Conservation (phyloP, 2,888 invertebrate genomes). For the Operophtera brumata region DNA sequence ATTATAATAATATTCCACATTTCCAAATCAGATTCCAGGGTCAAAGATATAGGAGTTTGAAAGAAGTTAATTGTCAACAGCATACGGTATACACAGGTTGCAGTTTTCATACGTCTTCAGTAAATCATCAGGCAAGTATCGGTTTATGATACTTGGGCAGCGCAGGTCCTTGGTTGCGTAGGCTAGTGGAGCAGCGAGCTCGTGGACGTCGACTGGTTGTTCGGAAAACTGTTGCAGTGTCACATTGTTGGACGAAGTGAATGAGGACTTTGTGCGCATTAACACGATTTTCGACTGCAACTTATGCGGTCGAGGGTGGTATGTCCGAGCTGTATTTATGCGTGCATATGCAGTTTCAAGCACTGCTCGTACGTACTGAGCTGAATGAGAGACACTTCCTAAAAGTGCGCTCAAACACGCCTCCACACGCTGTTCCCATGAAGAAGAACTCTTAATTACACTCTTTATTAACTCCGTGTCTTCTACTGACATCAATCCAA, state of each 20-base stretch:
- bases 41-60: too few relatives aligned
- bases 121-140: slow-evolving; percentile 39
- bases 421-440: slow-evolving; percentile 36
- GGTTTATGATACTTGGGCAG: slow-evolving; percentile 45
- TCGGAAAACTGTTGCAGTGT: slow-evolving; percentile 35
- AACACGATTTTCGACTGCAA: slow-evolving; percentile 46
- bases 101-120: slow-evolving; percentile 34
- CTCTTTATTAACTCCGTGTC: slow-evolving; percentile 16
- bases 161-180: slow-evolving; percentile 37
- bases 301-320: slow-evolving; percentile 26
- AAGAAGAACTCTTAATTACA: slow-evolving; percentile 3
- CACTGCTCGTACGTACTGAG: slow-evolving; percentile 46
- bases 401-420: slow-evolving; percentile 39
- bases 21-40: too few relatives aligned
- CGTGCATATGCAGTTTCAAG: slow-evolving; percentile 46
- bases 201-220: slow-evolving; percentile 37
- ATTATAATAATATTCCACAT: too few relatives aligned
- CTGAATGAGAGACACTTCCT: slow-evolving; percentile 41
- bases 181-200: slow-evolving; percentile 38
- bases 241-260: background rate
- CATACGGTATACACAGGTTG: slow-evolving; percentile 37
- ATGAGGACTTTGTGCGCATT: slow-evolving; percentile 31
- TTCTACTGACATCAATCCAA: slow-evolving; percentile 28
- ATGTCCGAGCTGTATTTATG: slow-evolving; percentile 35
- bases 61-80: too few relatives aligned